phyloP scores from a whole-genome alignment of 2,113 vertebrate species.

The Strix aluco region DNA sequence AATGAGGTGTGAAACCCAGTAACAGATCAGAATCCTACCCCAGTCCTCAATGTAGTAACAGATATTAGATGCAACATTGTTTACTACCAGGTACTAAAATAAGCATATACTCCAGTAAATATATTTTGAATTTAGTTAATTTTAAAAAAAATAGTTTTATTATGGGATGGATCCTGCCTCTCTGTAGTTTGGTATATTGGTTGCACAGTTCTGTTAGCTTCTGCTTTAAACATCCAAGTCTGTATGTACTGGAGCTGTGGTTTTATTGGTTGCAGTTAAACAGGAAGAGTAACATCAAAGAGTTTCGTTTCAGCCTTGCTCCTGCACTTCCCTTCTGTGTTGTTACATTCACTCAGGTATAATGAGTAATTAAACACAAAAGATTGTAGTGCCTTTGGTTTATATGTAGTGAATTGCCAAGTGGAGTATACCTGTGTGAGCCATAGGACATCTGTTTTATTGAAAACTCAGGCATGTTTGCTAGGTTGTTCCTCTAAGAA shows the following conservation, averaged over 20 bases:
- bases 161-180: background rate
- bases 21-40: background rate
- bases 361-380: constrained; percentile 6
- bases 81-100: background rate
- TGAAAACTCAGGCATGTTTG: accelerated
- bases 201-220: background rate
- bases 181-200: background rate
- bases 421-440: background rate
- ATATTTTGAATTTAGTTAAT: background rate
- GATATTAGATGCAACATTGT: background rate
- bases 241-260: background rate
- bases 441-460: background rate
- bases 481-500: background rate
- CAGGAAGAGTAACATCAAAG: background rate
- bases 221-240: background rate
- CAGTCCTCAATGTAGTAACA: background rate
- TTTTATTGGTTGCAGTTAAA: background rate
- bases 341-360: background rate
- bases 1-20: background rate
- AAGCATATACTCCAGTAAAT: background rate
- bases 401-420: background rate
- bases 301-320: background rate
- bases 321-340: background rate
- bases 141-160: background rate
- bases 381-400: background rate